Evolutionary conservation across 2,797 vertebrate genomes (phyloP).

Genomic region (Brachyalestes nurse): DNA sequence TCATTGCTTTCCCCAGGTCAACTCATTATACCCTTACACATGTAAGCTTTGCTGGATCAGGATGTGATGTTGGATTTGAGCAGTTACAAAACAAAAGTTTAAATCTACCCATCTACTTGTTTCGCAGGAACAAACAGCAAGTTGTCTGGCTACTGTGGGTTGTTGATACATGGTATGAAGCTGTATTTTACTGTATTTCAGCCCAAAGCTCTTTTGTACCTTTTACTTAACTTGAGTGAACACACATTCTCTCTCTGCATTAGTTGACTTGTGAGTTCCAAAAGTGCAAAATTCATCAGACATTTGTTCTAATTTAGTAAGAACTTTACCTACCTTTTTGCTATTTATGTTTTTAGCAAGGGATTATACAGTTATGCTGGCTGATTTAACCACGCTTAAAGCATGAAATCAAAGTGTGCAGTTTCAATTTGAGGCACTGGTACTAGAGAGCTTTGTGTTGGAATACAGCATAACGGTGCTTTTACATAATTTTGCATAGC

Average conservation of each 20-base stretch:
- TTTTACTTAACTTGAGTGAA: not conserved
- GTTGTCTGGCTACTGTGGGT: not conserved
- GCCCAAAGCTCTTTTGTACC: constrained; percentile 12
- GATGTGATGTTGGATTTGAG: not conserved
- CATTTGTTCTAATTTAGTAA: not conserved
- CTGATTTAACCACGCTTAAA: too few species aligned
- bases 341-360: too few species aligned
- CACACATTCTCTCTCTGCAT: not conserved
- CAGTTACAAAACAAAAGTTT: not conserved
- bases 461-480: constrained; percentile 3
- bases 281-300: not conserved
- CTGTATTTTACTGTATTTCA: not conserved
- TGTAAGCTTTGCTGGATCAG: not conserved
- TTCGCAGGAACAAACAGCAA: constrained; percentile 15
- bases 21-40: constrained; percentile 9
- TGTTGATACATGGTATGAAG: not conserved
- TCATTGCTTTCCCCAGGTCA: not conserved
- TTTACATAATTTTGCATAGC: constrained; percentile 50
- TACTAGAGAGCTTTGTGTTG: constrained; percentile 23
- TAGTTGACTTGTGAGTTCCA: not conserved
- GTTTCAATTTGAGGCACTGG: not conserved
- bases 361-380: too few species aligned
- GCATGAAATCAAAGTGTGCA: too few species aligned
- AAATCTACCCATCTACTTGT: not conserved
- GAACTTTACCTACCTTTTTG: too few species aligned